Conservation (phyloP, 2,113 vertebrate genomes). For the Ovis canadensis region DNA sequence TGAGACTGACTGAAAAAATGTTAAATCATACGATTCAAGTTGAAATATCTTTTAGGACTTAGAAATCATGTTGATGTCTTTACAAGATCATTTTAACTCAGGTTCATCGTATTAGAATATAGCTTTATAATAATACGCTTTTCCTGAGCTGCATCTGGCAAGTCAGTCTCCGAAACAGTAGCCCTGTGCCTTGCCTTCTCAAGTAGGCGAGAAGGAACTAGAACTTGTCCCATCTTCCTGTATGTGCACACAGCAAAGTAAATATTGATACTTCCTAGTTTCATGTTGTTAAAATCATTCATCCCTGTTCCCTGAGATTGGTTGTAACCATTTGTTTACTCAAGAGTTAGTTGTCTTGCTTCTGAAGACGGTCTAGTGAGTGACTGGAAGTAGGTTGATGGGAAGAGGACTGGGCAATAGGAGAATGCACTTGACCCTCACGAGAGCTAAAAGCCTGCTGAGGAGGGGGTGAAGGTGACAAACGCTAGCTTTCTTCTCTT, state of each 20-base stretch:
- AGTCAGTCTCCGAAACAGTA: background rate
- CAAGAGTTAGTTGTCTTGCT: background rate
- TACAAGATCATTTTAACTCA: background rate
- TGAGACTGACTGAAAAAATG: background rate
- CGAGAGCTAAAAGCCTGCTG: background rate
- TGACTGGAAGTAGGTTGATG: background rate
- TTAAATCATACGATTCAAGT: background rate
- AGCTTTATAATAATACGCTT: background rate
- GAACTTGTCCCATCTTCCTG: background rate
- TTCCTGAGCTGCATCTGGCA: background rate
- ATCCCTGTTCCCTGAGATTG: background rate
- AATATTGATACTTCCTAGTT: background rate
- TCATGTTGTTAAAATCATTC: background rate
- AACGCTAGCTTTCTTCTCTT: background rate
- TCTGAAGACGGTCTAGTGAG: background rate
- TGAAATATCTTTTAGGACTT: background rate
- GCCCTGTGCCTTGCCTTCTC: background rate
- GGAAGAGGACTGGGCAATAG: background rate
- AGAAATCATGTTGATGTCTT: background rate
- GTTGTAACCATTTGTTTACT: background rate
- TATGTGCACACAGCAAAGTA: background rate
- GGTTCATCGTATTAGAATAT: background rate
- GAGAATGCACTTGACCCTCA: background rate
- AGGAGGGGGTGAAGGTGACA: no score
- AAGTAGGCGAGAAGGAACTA: background rate